A percentile compares a stretch with the other conserved stretches of the same genome.
Evolutionary conservation across 2,797 vertebrate genomes (phyloP).

Genomic region (Siniperca undulata): DNA sequence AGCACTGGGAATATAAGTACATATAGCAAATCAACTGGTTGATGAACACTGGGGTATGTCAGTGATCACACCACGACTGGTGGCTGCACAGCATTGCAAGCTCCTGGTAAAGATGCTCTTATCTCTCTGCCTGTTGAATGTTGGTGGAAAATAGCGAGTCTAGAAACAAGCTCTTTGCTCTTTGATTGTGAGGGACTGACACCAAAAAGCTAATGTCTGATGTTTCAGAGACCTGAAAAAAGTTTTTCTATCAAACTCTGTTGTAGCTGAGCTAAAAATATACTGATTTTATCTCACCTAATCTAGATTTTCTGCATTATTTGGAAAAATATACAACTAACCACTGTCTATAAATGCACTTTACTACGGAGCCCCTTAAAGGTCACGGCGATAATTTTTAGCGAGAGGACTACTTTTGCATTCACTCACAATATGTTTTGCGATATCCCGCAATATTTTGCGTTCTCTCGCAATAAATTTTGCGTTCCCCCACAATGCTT

Average conservation of each 20-base stretch:
- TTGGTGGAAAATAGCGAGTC: constrained; percentile 3
- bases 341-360: neutral
- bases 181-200: constrained; percentile 21
- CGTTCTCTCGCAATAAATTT: too few relatives aligned
- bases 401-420: too few relatives aligned
- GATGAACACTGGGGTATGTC: constrained; percentile 9
- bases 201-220: constrained; percentile 21
- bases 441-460: too few relatives aligned
- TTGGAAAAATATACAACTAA: neutral
- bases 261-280: constrained; percentile 1
- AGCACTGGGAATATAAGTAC: constrained; percentile 22
- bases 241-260: neutral
- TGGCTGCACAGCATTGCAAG: constrained; percentile 21
- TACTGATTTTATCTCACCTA: neutral
- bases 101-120: constrained; percentile 19
- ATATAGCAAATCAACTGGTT: constrained; percentile 19
- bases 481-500: too few relatives aligned
- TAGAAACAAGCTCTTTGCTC: constrained; percentile 1
- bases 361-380: too few relatives aligned
- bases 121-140: constrained; percentile 27
- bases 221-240: constrained; percentile 18
- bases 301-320: neutral
- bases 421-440: too few relatives aligned
- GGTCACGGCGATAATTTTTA: too few relatives aligned
- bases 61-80: constrained; percentile 21